These are phyloP conservation scores for Hylaeus anthracinus DNA, from an alignment of 1,140 invertebrate species.

Conservation along the genomic window DNA sequence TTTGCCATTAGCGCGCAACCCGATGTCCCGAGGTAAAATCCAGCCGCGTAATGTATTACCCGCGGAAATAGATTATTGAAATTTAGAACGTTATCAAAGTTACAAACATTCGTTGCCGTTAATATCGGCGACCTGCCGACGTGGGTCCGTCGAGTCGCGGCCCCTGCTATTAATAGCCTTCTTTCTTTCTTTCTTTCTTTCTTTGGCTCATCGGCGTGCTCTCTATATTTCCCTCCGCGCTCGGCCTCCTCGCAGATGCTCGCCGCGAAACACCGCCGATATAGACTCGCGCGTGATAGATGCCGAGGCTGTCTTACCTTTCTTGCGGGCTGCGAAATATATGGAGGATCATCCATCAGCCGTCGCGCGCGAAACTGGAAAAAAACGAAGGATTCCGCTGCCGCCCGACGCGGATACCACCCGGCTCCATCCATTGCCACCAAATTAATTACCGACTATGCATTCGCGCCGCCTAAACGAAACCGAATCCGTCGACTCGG, in stretches of 20 bases:
- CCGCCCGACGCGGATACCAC: conserved; percentile 8
- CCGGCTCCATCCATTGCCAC: conserved; percentile 35
- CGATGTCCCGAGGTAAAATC: conserved; percentile 41
- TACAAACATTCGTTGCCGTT: conserved; percentile 64
- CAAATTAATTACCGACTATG: conserved; percentile 55
- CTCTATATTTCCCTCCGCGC: conserved; percentile 2
- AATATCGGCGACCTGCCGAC: conserved; percentile 48
- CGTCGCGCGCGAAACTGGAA: conserved; percentile 49
- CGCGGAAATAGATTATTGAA: conserved; percentile 64
- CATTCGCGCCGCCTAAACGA: conserved; percentile 32
- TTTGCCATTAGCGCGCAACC: conserved; percentile 58
- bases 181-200: neutral
- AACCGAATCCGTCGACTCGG: conserved; percentile 27
- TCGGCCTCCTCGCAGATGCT: conserved; percentile 1
- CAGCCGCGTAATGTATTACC: conserved; percentile 62
- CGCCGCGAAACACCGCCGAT: conserved; percentile 41
- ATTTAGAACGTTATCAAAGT: conserved; percentile 60
- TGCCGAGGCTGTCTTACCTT: conserved; percentile 66
- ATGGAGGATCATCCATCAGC: conserved; percentile 66
- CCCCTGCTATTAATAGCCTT: conserved; percentile 54
- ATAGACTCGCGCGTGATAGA: conserved; percentile 65
- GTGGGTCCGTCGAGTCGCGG: conserved; percentile 30
- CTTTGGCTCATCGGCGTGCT: neutral
- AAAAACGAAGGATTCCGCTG: conserved; percentile 30
- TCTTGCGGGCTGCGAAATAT: conserved; percentile 62